A percentile compares a stretch with the other conserved stretches of the same genome.
phyloP scores from a whole-genome alignment of 2,797 vertebrate genomes.

The Clarias fuscus region DNA sequence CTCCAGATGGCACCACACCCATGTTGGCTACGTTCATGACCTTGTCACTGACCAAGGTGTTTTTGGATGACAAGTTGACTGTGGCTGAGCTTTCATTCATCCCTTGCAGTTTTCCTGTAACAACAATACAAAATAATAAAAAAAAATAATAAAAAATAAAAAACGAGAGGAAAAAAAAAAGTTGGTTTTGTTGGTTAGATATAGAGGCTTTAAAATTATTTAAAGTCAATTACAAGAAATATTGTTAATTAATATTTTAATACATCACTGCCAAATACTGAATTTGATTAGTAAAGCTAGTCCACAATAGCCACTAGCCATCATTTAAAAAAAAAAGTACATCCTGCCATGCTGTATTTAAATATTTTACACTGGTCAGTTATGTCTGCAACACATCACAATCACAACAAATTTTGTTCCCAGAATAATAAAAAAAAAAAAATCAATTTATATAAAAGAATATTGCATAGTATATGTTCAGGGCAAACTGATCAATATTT shows the following conservation, averaged over 20 bases:
- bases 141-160: constrained; percentile 11
- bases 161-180: no score
- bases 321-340: neutral
- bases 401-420: no score
- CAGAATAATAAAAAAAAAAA: no score
- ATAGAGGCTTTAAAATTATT: neutral
- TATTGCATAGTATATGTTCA: neutral
- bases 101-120: constrained; percentile 85
- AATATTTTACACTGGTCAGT: neutral
- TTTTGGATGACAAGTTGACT: constrained; percentile 78
- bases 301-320: neutral
- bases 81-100: constrained; percentile 91
- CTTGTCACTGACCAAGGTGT: constrained; percentile 78
- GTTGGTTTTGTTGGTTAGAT: neutral
- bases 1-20: constrained; percentile 81
- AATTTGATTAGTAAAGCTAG: neutral
- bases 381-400: neutral
- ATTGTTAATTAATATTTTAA: neutral
- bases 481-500: neutral
- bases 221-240: neutral
- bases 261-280: no score
- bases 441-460: no score
- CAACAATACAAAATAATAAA: neutral
- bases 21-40: constrained; percentile 87
- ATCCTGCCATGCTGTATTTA: neutral